A percentile compares a stretch with the other conserved stretches of the same genome.
Conservation (phyloP, 2,888 invertebrate species). For the Erebia aethiops region DNA sequence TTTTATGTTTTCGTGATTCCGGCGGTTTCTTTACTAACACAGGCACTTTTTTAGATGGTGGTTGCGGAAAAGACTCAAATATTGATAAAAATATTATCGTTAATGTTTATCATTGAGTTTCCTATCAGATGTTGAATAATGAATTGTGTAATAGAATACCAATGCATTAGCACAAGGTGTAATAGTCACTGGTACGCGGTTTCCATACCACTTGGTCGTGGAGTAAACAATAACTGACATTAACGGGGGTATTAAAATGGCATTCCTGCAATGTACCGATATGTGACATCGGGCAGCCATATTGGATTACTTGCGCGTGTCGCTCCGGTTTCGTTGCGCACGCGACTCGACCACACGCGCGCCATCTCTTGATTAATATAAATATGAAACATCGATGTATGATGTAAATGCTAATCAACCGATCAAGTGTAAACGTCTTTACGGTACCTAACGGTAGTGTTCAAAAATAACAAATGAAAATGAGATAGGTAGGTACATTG, state of each 20-base stretch:
- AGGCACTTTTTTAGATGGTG: neutral
- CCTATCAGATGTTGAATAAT: neutral
- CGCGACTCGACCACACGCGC: constrained; percentile 81
- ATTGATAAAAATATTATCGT: neutral
- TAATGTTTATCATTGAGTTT: neutral
- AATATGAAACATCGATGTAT: constrained; percentile 17
- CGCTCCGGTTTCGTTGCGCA: constrained; percentile 80
- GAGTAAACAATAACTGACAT: constrained; percentile 80
- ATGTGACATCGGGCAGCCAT: constrained; percentile 74
- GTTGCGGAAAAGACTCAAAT: neutral
- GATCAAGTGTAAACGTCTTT: neutral
- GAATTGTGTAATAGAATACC: constrained; percentile 14
- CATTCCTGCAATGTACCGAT: constrained; percentile 78
- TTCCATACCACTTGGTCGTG: constrained; percentile 60
- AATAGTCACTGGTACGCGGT: constrained; percentile 49
- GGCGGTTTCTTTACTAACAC: too few species aligned
- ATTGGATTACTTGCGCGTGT: constrained; percentile 81
- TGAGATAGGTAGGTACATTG: too few species aligned
- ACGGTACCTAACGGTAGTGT: neutral
- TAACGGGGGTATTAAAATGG: constrained; percentile 78
- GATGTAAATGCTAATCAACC: constrained; percentile 4
- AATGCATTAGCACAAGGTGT: constrained; percentile 20
- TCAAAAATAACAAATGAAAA: neutral
- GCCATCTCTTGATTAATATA: constrained; percentile 61
- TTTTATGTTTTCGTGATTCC: too few species aligned